Evolutionary conservation across 2,888 invertebrate species (phyloP).

Genomic region (Macaria liturata): DNA sequence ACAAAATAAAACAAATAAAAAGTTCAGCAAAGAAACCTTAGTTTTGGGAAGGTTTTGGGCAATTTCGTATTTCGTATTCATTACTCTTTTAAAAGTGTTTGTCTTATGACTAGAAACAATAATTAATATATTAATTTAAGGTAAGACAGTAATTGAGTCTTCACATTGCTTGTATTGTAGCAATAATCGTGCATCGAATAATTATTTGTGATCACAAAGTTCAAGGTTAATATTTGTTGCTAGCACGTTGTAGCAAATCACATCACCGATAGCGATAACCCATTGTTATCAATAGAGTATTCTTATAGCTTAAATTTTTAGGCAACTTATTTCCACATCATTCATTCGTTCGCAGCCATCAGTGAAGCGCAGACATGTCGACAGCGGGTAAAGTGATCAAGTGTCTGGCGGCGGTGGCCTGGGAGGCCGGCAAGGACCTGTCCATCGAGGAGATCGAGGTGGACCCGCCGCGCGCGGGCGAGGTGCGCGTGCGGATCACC

Average conservation of each 20-base stretch:
- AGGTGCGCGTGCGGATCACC: constrained; percentile 92
- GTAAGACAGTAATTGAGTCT: too few relatives aligned
- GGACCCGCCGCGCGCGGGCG: constrained; percentile 95
- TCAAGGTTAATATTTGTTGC: constrained; percentile 29
- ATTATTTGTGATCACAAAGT: constrained; percentile 23
- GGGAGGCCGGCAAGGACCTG: constrained; percentile 95
- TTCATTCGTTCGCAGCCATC: constrained; percentile 48
- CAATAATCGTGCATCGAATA: too few relatives aligned
- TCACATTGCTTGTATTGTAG: too few relatives aligned
- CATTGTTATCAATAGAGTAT: constrained; percentile 24
- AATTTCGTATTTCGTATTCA: too few relatives aligned
- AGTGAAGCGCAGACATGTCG: constrained; percentile 56
- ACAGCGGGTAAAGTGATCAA: constrained; percentile 88
- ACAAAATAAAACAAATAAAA: too few relatives aligned
- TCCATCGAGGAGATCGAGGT: constrained; percentile 96
- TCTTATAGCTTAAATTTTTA: constrained; percentile 14
- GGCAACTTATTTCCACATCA: constrained; percentile 31
- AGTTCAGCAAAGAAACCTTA: too few relatives aligned
- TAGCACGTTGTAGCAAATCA: constrained; percentile 8
- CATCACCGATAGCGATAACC: constrained; percentile 40
- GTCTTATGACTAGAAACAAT: too few relatives aligned
- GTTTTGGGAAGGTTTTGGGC: too few relatives aligned
- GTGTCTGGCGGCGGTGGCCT: constrained; percentile 98
- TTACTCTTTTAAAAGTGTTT: too few relatives aligned
- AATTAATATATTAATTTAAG: too few relatives aligned